Conservation (phyloP, 2,797 vertebrate species). For the Allobates femoralis region DNA sequence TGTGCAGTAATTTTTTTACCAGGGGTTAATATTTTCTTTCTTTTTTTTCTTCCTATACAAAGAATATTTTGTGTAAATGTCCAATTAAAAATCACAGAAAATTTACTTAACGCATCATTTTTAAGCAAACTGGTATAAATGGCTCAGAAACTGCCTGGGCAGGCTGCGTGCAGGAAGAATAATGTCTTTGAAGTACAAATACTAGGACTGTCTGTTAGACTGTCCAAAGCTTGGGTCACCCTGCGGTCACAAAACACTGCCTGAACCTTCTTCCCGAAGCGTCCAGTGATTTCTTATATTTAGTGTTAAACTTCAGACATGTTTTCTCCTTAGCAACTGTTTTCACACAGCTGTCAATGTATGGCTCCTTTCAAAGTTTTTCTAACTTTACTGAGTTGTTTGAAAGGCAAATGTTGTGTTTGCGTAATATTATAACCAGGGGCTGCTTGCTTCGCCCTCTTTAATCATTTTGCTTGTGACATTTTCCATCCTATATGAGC, state of each 20-base stretch:
- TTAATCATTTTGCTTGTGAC: not conserved
- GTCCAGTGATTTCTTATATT: constrained; percentile 65
- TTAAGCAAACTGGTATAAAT: constrained; percentile 33
- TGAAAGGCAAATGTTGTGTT: constrained; percentile 2
- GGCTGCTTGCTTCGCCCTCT: not conserved
- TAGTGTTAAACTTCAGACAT: constrained; percentile 63
- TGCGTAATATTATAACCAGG: not conserved
- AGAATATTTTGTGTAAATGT: constrained; percentile 34
- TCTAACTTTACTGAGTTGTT: constrained; percentile 12
- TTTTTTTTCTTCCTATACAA: not conserved
- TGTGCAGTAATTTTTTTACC: constrained; percentile 17
- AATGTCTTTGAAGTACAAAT: constrained; percentile 76
- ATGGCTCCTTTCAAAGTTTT: constrained; percentile 58
- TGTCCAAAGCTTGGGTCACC: constrained; percentile 79
- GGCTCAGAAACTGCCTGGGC: constrained; percentile 38
- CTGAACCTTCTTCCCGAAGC: constrained; percentile 72
- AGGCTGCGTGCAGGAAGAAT: constrained; percentile 74
- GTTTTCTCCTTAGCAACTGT: constrained; percentile 75
- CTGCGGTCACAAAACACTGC: constrained; percentile 83
- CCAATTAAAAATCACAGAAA: constrained; percentile 44
- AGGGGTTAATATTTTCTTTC: constrained; percentile 35
- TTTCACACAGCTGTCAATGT: constrained; percentile 60
- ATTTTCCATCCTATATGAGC: not conserved
- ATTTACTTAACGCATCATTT: constrained; percentile 40
- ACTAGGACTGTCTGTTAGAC: constrained; percentile 78